phyloP scores from a whole-genome alignment of 2,113 vertebrate genomes.

The Osmerus mordax region DNA sequence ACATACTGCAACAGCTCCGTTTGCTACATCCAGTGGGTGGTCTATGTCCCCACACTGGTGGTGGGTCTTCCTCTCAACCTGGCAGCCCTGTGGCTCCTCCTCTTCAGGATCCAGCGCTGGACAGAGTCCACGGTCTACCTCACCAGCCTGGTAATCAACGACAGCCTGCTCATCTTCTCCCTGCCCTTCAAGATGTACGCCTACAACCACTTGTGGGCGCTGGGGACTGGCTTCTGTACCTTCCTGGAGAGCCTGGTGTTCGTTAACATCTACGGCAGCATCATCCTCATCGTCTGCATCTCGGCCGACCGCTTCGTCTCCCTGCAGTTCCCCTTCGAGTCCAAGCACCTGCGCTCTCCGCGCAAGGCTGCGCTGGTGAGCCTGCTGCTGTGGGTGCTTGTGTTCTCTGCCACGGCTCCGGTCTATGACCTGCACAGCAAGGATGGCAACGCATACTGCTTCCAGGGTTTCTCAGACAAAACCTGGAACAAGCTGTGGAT shows the following conservation, averaged over 20 bases:
- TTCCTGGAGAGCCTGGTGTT: constrained; percentile 72
- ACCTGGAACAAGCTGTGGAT: constrained; percentile 54
- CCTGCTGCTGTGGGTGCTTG: constrained; percentile 50
- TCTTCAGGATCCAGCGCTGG: constrained; percentile 60
- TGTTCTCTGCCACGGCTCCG: constrained; percentile 30
- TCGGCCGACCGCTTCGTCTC: constrained; percentile 62
- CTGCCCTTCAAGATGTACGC: constrained; percentile 74
- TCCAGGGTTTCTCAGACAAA: constrained; percentile 58
- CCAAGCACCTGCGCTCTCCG: constrained; percentile 54
- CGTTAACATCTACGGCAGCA: constrained; percentile 75
- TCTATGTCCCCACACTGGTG: constrained; percentile 60
- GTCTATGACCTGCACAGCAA: constrained; percentile 44
- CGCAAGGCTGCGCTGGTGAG: constrained; percentile 59
- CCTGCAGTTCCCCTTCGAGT: constrained; percentile 54
- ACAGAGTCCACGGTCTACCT: constrained; percentile 68
- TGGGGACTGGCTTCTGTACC: constrained; percentile 61
- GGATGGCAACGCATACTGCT: constrained; percentile 39
- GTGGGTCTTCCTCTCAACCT: constrained; percentile 66
- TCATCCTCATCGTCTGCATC: constrained; percentile 70
- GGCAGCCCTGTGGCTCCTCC: constrained; percentile 63
- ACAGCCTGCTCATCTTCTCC: constrained; percentile 69
- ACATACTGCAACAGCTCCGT: background rate
- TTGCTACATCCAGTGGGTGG: constrained; percentile 51
- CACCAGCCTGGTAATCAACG: constrained; percentile 65
- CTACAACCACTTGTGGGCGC: constrained; percentile 48